These are phyloP conservation scores for Ornithorhynchus anatinus DNA, from an alignment of 2,113 vertebrate genomes.

Conservation along the genomic window DNA sequence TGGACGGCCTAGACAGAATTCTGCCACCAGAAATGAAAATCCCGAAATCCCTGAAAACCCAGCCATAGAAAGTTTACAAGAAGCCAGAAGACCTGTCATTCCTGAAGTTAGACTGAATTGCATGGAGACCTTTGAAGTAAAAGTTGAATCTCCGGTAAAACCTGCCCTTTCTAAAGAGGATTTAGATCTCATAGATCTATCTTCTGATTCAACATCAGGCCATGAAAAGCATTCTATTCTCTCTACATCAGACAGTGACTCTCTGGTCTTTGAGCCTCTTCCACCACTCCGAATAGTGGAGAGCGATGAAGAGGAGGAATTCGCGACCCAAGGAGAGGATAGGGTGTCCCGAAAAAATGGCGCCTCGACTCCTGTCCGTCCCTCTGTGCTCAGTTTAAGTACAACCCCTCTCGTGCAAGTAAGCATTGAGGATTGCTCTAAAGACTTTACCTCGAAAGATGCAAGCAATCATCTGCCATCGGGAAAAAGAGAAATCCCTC, in stretches of 20 bases:
- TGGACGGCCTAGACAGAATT: conserved; percentile 81
- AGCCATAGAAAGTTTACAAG: conserved; percentile 69
- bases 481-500: conserved; percentile 40
- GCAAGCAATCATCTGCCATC: conserved; percentile 47
- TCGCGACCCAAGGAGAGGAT: conserved; percentile 58
- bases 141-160: conserved; percentile 76
- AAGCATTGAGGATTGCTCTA: conserved; percentile 89
- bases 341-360: conserved; percentile 55
- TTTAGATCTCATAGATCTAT: conserved; percentile 92
- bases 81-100: conserved; percentile 84
- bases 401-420: conserved; percentile 86
- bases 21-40: conserved; percentile 70
- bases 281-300: conserved; percentile 95
- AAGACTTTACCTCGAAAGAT: conserved; percentile 68
- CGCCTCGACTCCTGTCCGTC: conserved; percentile 69
- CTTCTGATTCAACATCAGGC: conserved; percentile 91
- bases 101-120: conserved; percentile 95
- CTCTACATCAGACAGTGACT: conserved; percentile 95
- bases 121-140: conserved; percentile 93
- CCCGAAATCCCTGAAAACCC: conserved; percentile 69
- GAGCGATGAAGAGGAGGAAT: conserved; percentile 91
- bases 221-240: conserved; percentile 93
- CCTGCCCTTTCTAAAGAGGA: conserved; percentile 79
- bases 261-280: conserved; percentile 91
- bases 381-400: conserved; percentile 74